Evolutionary conservation across 1,140 invertebrate genomes (phyloP).

Genomic region (Kradibia gibbosae): DNA sequence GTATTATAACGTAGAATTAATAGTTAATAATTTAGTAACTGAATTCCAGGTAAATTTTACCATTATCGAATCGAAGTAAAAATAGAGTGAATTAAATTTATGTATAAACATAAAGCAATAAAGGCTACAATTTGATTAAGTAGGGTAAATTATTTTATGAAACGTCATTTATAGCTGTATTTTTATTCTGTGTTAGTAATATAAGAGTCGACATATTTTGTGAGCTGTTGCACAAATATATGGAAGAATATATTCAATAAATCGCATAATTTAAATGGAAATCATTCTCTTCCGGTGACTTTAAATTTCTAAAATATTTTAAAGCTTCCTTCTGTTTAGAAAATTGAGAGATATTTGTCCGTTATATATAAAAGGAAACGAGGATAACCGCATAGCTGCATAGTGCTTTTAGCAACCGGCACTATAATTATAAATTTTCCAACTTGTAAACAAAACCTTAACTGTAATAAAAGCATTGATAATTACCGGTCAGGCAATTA

Average conservation of each 20-base stretch:
- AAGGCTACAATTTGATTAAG: neutral
- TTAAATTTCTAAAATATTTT: neutral
- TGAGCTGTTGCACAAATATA: too few relatives aligned
- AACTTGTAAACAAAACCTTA: neutral
- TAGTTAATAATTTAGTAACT: neutral
- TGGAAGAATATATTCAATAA: too few relatives aligned
- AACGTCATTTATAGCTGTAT: neutral
- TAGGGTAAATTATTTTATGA: constrained; percentile 1
- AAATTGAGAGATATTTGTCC: neutral
- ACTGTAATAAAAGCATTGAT: neutral
- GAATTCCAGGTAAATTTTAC: neutral
- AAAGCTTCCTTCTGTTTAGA: too few relatives aligned
- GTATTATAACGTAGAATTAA: neutral
- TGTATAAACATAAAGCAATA: neutral
- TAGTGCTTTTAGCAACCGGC: neutral
- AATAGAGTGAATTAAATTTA: neutral
- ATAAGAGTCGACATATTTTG: neutral
- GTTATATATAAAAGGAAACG: neutral
- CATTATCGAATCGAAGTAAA: neutral
- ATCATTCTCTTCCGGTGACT: too few relatives aligned
- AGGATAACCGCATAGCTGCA: neutral
- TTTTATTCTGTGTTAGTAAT: too few relatives aligned
- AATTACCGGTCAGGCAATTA: neutral
- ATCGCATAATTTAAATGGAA: too few relatives aligned
- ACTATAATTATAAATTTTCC: neutral